Base-by-base conservation (phyloP, 1,140 invertebrate genomes). In the Limonius californicus region DNA sequence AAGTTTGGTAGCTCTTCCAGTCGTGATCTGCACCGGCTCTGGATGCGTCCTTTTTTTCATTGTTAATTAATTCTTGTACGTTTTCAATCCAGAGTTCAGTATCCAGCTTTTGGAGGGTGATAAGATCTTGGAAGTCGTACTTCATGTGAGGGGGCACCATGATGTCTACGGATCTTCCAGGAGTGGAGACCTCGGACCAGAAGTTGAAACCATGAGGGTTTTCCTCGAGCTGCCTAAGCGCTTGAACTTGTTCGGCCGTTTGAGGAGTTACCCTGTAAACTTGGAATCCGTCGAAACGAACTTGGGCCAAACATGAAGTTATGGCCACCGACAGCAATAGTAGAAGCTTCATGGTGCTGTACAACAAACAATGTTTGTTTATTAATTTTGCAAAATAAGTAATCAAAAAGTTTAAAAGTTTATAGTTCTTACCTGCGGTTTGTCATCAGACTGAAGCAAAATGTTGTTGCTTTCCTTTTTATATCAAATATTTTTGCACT, bases 11-110 rank as follows among this genome's bases (percentile, higher is more conserved):
- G 3, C 9, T 9, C 23, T 27, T 27, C 64, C 69, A 21, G 72
- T 78, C 77, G 82, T 84, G 2, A 39, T 14, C 55, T 66, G 73
- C 81, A 77, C 19, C 57, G 68, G 57, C 54, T 67, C 11, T 39
- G 53, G 19, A 39, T 42, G 12, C 62, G 12, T 64, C 18, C 6
- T 55, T 15, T 43, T 53, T 61, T 59, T 74, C 70, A n/a, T 64
- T 43, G 62, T 74, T 67, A 23, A 75, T 73, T 16, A 64, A 66
- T 61, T 70, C 57, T 66, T 78, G 76, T 6, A 81, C 65, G 58
- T 80, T 73, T 3, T 73, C 61, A 3, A 70, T 68, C 19, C 50
- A 54, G 2, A 58, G 47, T 18, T 68, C 61, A 32, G 71, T 63
- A 14, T 61, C 67, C 4, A 77, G 63, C 20, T 74, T 70, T 47